Evolutionary conservation across 2,797 vertebrate genomes (phyloP), one percentile per base, ranked within the genome.

Genomic region (Diplodus sargus): DNA sequence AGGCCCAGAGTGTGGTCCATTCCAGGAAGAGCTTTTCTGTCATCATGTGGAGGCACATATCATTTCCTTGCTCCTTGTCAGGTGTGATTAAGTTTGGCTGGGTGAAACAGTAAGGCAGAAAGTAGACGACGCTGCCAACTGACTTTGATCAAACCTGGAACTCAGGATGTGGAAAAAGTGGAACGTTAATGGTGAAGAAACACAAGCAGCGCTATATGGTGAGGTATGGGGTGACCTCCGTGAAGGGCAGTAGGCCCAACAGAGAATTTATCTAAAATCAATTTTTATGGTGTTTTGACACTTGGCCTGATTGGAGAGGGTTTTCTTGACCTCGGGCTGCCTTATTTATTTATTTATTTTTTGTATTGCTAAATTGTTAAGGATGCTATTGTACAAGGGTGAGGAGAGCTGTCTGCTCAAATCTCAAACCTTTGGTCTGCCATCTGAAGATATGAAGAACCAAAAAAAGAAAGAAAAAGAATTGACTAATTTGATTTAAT

Each of bases 1-100:
- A 81, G 65, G 28, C 76, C 48, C 58, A 53, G 58, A 74, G 63
- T 81, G 81, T 75, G 83, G 76, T 72, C 71, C 67, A 62, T 76
- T 82, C 61, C 72, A 58, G 79, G 61, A 77, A 47, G 45, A 34
- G 45, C 45, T 56, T 62, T 60, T 76, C 57, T 74, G 51, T 79
- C 74, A 56, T 79, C 78, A 42, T 48, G 49, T 56, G 59, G 49
- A 67, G 61, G 34, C 51, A 45, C 81, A 76, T 45, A 69, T 78
- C 66, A 22, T 75, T 75, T 67, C 30, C 23, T 52, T 82, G 58
- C 54, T 73, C n/a, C 49, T 28, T 76, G 72, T 79, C 73, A 63
- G 43, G 82, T 83, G 57, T 70, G 76, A 81, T 77, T 54, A 47
- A 68, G 51, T 60, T 60, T 0, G 20, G 18, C 42, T 54, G 34